Conservation (phyloP, 2,797 vertebrate genomes). For the Characodon lateralis region DNA sequence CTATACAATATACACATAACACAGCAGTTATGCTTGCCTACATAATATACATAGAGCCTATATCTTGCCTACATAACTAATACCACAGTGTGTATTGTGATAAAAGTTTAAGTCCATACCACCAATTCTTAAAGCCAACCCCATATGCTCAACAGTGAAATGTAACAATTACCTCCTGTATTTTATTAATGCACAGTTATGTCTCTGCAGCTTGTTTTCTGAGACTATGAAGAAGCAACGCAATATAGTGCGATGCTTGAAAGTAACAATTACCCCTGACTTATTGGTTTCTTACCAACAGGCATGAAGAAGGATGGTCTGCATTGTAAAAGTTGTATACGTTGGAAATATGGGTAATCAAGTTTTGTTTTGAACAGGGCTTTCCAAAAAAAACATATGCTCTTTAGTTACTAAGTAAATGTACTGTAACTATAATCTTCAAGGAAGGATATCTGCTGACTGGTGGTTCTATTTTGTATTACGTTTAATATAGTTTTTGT, state of each 20-base stretch:
- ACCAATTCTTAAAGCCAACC: too few species aligned
- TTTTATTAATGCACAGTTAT: neutral
- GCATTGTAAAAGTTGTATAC: slow-evolving; percentile 55
- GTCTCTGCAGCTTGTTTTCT: neutral
- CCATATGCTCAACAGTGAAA: neutral
- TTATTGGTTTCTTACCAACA: slow-evolving; percentile 66
- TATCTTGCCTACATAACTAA: neutral
- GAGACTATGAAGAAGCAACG: slow-evolving; percentile 30
- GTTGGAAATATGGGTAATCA: slow-evolving; percentile 21
- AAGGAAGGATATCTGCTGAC: slow-evolving; percentile 23
- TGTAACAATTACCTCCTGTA: neutral
- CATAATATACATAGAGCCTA: too few species aligned
- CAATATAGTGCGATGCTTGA: slow-evolving; percentile 39
- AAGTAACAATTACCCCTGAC: slow-evolving; percentile 39
- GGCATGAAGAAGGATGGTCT: slow-evolving; percentile 22
- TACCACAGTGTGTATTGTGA: neutral
- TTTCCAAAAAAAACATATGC: slow-evolving; percentile 35
- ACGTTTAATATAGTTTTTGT: slow-evolving; percentile 25
- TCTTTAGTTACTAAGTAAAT: slow-evolving; percentile 14
- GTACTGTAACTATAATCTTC: slow-evolving; percentile 8
- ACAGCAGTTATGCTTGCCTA: too few species aligned
- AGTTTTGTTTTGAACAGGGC: slow-evolving; percentile 30
- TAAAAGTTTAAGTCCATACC: neutral
- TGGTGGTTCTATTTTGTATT: slow-evolving; percentile 15
- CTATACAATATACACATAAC: too few species aligned